Evolutionary conservation across 2,888 invertebrate species (phyloP).

Genomic region (Drosophila fungiperda): DNA sequence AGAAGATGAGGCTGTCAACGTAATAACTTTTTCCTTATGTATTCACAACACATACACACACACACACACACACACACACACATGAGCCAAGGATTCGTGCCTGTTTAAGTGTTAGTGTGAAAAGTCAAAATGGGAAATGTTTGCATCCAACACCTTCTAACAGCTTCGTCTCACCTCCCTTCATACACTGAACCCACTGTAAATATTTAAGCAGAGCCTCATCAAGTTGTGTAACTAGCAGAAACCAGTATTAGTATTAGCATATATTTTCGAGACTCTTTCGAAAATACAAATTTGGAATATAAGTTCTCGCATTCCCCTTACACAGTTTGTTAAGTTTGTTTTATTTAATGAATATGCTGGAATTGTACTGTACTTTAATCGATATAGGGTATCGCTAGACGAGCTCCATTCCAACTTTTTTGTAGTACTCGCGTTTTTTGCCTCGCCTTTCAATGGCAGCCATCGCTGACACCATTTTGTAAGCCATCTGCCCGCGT

Average conservation of each 20-base stretch:
- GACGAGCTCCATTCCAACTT: neutral
- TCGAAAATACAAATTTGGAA: neutral
- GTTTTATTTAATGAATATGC: neutral
- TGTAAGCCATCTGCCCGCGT: constrained; percentile 28
- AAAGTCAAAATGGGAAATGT: constrained; percentile 66
- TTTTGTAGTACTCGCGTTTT: neutral
- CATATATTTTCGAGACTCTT: neutral
- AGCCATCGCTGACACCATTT: constrained; percentile 73
- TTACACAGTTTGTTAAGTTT: no score
- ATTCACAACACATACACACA: constrained; percentile 47
- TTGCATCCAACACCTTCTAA: constrained; percentile 71
- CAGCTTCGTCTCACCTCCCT: constrained; percentile 29
- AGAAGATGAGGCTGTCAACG: constrained; percentile 41
- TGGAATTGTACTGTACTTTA: no score
- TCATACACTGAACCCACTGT: neutral
- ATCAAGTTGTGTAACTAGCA: neutral
- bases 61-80: constrained; percentile 17
- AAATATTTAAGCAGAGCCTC: neutral
- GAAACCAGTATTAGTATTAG: neutral
- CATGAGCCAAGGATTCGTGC: constrained; percentile 1
- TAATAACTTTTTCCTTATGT: constrained; percentile 56
- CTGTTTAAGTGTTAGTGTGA: constrained; percentile 12
- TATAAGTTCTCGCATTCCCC: neutral
- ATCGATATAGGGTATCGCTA: neutral
- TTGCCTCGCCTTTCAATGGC: constrained; percentile 57